Base-by-base conservation (phyloP, 2,888 invertebrate species). In the Gari tellinella region DNA sequence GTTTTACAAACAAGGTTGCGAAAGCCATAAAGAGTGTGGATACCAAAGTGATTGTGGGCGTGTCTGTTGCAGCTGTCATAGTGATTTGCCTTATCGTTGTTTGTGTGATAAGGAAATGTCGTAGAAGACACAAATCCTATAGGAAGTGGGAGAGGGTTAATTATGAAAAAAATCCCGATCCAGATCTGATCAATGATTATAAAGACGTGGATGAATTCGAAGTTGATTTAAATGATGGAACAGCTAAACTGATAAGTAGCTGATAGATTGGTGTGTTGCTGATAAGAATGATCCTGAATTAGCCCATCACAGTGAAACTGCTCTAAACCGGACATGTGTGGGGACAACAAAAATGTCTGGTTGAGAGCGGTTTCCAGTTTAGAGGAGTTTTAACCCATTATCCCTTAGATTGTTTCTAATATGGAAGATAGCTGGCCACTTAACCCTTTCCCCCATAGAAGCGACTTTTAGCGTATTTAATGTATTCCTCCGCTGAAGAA, bases 131-230 rank as follows among this genome's bases (percentile, higher is more conserved):
- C 2, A 79, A 68, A 48, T 79, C 76, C 17, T 84, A 82, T 37
- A 60, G 82, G 17, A 58, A 82, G 41, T 84, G 83, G 83, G 83
- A 82, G 26, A 80, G 73, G n/a, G 65, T 84, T 19, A 82, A 84
- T 60, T 84, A 84, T 49, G 83, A 82, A 38, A 65, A 81, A 41
- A 84, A 84, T 48, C 82, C 80, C 66, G 82, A 84, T 61, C 70
- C 77, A 21, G 75, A 82, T 45, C 64, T 84, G 38, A 79, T 80
- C 38, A 63, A 63, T 45, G 79, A 78, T 19, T 82, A 84, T 14
- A 82, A 80, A 61, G 80, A 82, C 23, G 75, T 70, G 1, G 82
- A 82, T 66, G 83, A 84, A 53, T 84, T 84, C 74, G 83, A 84
- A 66, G 77, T 70, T 12, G 83, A 84, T 51, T 75, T 82, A 1